Base-by-base conservation (phyloP, 2,888 invertebrate species). In the Patella caerulea region DNA sequence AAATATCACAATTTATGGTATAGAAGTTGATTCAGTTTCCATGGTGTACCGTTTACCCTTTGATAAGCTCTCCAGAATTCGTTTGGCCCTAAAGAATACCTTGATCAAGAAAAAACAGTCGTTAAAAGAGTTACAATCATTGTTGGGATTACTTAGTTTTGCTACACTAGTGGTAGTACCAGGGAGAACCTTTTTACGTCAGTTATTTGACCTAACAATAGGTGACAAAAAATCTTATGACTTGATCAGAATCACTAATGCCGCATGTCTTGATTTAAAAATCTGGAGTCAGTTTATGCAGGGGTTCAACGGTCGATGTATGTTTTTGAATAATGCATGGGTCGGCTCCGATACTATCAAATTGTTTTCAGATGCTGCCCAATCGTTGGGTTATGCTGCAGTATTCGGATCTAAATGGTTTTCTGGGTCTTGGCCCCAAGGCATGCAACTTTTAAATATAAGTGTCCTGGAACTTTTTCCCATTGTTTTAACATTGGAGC, bases 371-470 rank as follows among this genome's bases (percentile, higher is more conserved):
- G 74, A 74, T 29, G 56, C 74, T 12, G 54, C 74, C 17, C 12
- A 19, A 34, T 17, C 56, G 5, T 15, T 24, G 11, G 74, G 74
- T 45, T 74, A 74, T 65, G 74, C 56, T 15, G 74, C 74, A 59
- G 74, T 74, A 12, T 56, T 65, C 24, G 74, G 74, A 11, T 24
- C n/a, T 19, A 24, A 24, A 15, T 74, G 74, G 74, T 65, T 74
- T 34, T 74, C n/a, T 24, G 59, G 74, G 17, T 24, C 56, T 9
- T 74, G 74, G 74, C 19, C 56, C 17, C 15, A 19, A 24, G 65
- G 12, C 65, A 65, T 65, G 65, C 65, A 74, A 52, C 24, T 17
- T 9, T 53, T 65, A 19, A 52, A 45, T 19, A 75, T 75, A 19
- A 70, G 17, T 17, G 19, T 75, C 19, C 45, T 74, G 65, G 65